Evolutionary conservation across 2,797 vertebrate genomes (phyloP).

Genomic region (Manis pentadactyla): DNA sequence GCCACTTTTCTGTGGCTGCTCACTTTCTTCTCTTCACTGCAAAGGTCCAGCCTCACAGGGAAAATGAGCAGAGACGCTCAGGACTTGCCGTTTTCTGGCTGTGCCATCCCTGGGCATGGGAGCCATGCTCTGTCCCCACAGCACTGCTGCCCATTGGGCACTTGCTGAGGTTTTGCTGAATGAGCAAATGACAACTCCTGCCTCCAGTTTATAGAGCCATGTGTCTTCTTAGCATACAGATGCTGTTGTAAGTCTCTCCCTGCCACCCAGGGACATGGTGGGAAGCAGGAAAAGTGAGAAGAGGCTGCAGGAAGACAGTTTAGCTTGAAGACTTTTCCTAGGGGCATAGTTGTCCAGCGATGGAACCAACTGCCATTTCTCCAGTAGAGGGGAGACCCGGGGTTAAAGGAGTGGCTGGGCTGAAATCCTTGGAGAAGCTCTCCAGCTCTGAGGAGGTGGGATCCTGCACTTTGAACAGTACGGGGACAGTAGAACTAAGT

Average conservation of each 20-base stretch:
- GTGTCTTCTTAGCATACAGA: conserved; percentile 34
- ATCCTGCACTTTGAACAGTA: not conserved
- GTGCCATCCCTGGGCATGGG: not conserved
- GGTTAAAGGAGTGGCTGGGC: not conserved
- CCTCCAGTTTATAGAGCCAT: not conserved
- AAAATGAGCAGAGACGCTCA: not conserved
- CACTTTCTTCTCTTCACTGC: not conserved
- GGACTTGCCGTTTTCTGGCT: not conserved
- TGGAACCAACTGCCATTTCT: not conserved
- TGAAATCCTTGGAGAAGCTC: not conserved
- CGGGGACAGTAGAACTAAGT: not conserved
- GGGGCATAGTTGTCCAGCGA: not conserved
- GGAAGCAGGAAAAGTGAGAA: not conserved
- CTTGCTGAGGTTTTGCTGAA: not conserved
- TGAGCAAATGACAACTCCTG: not conserved
- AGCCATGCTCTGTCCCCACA: not conserved
- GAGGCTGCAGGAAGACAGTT: not conserved
- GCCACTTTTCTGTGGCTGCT: not conserved
- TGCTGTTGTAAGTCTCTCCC: not conserved
- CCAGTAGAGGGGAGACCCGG: not conserved
- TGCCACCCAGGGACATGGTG: not conserved
- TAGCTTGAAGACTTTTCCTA: not conserved
- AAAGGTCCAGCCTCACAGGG: not conserved
- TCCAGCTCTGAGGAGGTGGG: not conserved
- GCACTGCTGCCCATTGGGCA: not conserved